Base-by-base conservation (phyloP, 2,888 invertebrate genomes). In the Xylophagus ater region DNA sequence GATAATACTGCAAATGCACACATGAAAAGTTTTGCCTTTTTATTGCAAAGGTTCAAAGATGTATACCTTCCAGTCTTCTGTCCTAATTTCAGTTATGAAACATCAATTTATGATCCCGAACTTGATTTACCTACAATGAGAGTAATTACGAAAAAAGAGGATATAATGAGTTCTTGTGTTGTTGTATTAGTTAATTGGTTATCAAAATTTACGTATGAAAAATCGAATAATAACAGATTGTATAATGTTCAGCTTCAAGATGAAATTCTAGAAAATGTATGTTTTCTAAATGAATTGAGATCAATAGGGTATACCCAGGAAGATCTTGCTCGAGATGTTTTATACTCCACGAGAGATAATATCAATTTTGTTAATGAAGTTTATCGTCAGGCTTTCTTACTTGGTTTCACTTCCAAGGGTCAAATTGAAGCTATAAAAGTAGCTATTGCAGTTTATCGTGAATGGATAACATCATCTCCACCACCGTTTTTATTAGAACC, bases 321-420 rank as follows among this genome's bases (percentile, higher is more conserved):
- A 14, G 51, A 75, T 51, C 78, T 92, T 39, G 90, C 92, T 1
- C 77, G 87, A 32, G 84, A 88, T 53, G 90, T 93, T 13, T 69
- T 96, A 28, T 90, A 88, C 58, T 76, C 80, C 19, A 84, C 78
- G 26, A 75, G 90, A 33, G 89, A 90, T 50, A 92, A 94, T 62
- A 81, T 96, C 5, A 90, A 96, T 68, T 87, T 96, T 58, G 78
- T 94, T 19, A 87, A 94, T 55, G 96, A 96, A 67, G 76, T 94
- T 41, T 85, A 92, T 59, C 76, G 94, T 19, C 92, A 94, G 67
- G 90, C 92, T 21, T 88, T 94, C 67, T 70, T 93, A 33, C 68
- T 94, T 53, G 86, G 88, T 48, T 92, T 93, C 62, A 60, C 62
- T 12, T 57, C 65, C 9, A 64, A 63, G 47, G 73, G 78, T 3